Conservation (phyloP, 2,797 vertebrate species). For the Sardinella longiceps region DNA sequence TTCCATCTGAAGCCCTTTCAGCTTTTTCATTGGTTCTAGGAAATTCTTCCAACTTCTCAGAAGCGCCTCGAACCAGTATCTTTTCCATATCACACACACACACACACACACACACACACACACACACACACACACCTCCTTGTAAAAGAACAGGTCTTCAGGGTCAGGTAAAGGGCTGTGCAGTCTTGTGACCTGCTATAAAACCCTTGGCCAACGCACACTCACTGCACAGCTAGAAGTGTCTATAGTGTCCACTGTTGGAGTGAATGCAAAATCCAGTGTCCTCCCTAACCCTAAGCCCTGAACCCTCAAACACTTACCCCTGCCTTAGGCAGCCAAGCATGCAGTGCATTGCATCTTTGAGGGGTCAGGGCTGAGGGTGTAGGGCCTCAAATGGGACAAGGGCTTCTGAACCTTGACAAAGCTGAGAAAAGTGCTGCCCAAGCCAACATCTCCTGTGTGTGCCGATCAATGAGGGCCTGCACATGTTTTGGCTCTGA, state of each 20-base stretch:
- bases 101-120: no score
- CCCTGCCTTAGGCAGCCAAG: no score
- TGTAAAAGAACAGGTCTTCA: background rate
- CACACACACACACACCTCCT: background rate
- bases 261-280: no score
- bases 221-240: background rate
- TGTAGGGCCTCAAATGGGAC: no score
- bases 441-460: background rate
- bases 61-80: background rate
- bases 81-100: background rate
- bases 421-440: no score
- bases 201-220: background rate
- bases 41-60: background rate
- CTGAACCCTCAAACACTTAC: no score
- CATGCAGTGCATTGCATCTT: no score
- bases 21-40: background rate
- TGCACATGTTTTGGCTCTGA: background rate
- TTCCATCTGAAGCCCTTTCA: background rate
- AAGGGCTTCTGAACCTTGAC: no score
- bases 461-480: background rate
- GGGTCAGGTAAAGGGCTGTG: background rate
- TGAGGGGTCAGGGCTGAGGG: no score
- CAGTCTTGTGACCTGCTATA: background rate
- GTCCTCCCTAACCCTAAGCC: background rate
- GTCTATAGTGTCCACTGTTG: background rate